Base-by-base conservation (phyloP, 2,113 vertebrate species). In the Psittacula cyanocephala region DNA sequence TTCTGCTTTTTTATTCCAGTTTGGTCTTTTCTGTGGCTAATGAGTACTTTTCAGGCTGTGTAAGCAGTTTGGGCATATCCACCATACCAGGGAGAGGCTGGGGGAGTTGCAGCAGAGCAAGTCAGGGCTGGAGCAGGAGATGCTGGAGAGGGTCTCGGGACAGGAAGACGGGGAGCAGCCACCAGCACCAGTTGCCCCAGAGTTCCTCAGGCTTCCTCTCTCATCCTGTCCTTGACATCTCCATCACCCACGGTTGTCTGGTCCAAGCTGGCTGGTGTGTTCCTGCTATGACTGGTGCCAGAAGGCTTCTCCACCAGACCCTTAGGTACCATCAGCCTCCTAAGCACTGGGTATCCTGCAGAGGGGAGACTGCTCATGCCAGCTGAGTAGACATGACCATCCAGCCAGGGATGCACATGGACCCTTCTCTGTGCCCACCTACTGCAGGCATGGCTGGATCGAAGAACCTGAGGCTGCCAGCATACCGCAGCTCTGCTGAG, bases 141-240 rank as follows among this genome's bases (percentile, higher is more conserved):
- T 71, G 31, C 55, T 39, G 64, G 46, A 79, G 16, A 24, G 13
- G 31, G 6, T 49, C 52, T 47, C 37, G 35, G 53, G 39, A 47
- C 49, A 43, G 35, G 31, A 1, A 1, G 35, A 29, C 11, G 12
- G 43, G 11, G 27, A 28, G 39, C 0, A 2, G n/a, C 28, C 2
- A 1, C n/a, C 43, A 63, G 16, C 35, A 62, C 17, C 25, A 37
- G 9, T 46, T 43, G n/a, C 25, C n/a, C 37, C 53, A 57, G 17
- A 9, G 2, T 7, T 28, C 5, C 6, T 8, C 62, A 79, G 6
- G 7, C 46, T 91, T 83, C 29, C 8, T 33, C 17, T 75, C 74
- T 64, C 2, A 0, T n/a, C 7, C 13, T 80, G 44, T 75, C 16
- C n/a, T 8, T 43, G n/a, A 25, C 22, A 17, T 17, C 28, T 63